Base-by-base conservation (phyloP, 2,888 invertebrate species). In the Eristalinus aeneus region DNA sequence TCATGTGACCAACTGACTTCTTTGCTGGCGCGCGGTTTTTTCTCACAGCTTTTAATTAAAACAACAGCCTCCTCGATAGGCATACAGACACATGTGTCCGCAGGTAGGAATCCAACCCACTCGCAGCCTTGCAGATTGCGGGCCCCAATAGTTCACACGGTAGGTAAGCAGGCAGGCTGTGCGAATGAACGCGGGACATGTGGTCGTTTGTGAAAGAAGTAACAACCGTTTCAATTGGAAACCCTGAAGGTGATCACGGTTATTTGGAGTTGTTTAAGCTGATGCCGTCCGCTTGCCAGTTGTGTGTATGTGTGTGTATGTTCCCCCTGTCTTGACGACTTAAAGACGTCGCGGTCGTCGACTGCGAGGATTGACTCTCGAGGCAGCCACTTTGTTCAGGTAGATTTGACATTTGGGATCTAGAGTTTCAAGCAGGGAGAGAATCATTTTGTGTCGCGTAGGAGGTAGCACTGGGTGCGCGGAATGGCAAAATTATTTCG, bases 31-130 rank as follows among this genome's bases (percentile, higher is more conserved):
- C 23, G 58, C 58, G 58, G 58, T 16, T 46, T 58, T 27, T 58
- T 58, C 58, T 58, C 58, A 58, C 58, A 58, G 58, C 58, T 58
- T 58, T 58, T 58, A 58, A 58, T 58, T 58, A 58, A 58, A 58
- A 58, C 23, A 58, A 58, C 23, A 58, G 23, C 58, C 27, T 46
- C 46, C 46, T 46, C 46, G 46, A 46, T 46, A 46, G 46, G 46
- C 46, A 46, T 46, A 46, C 46, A 46, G 58, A 58, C 23, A 58
- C 58, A 23, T 12, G 5, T 27, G 23, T 27, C 58, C 58, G 23
- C 27, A 58, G 27, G 27, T 27, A 58, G 23, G 58, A 58, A 58
- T 27, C 58, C 23, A 58, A 58, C 58, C 27, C 58, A 58, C 23
- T 27, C 23, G 58, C 23, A 58, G 58, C 27, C 58, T 58, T 58